phyloP scores from a whole-genome alignment of 1,140 invertebrate genomes.

The Hormaphis cornu region DNA sequence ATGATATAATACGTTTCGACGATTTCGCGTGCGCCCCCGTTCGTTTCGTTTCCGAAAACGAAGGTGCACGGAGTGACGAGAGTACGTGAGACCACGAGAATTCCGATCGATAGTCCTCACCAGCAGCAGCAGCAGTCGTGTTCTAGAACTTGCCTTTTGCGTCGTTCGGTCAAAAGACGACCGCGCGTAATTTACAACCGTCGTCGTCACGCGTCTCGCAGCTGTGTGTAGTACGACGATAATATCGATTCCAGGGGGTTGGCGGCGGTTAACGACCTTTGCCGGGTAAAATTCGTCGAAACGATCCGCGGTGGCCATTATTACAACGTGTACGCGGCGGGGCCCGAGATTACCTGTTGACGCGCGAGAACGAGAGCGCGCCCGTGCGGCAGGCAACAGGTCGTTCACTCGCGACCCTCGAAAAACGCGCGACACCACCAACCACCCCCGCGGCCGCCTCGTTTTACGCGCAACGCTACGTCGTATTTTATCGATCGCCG shows the following conservation, averaged over 20 bases:
- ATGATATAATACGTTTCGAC: too few relatives aligned
- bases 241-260: not conserved
- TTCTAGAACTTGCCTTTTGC: too few relatives aligned
- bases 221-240: not conserved
- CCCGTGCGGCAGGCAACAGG: not conserved
- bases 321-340: not conserved
- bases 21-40: too few relatives aligned
- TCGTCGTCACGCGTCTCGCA: too few relatives aligned
- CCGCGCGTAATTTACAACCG: too few relatives aligned
- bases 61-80: too few relatives aligned
- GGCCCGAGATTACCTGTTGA: conserved; percentile 13
- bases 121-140: too few relatives aligned
- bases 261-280: not conserved
- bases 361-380: not conserved
- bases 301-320: not conserved
- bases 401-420: not conserved
- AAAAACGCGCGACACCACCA: not conserved
- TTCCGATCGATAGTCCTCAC: too few relatives aligned
- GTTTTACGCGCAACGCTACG: not conserved
- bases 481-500: conserved; percentile 14
- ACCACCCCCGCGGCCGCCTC: not conserved
- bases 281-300: not conserved
- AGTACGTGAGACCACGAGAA: too few relatives aligned
- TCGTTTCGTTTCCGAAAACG: too few relatives aligned
- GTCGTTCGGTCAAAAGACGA: too few relatives aligned